Conservation (phyloP, 2,888 invertebrate species). For the Drosophila quinaria region DNA sequence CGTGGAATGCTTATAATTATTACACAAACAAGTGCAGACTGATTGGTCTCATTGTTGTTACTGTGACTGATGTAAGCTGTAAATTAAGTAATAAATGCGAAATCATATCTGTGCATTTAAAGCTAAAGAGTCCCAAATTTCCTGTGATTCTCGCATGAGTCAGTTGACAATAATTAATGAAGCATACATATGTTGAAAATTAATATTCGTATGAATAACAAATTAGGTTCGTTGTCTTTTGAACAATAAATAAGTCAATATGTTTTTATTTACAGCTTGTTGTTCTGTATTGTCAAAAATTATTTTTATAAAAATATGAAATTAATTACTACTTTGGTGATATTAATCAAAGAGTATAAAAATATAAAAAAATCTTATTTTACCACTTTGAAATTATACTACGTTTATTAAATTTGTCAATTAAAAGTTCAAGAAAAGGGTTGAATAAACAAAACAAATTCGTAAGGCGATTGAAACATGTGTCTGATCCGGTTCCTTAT, state of each 20-base stretch:
- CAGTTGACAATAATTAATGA: conserved; percentile 7
- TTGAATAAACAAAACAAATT: background rate
- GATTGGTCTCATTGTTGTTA: conserved; percentile 10
- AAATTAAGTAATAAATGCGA: conserved; percentile 18
- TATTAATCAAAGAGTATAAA: conserved; percentile 7
- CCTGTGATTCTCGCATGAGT: conserved; percentile 7
- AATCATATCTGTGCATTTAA: background rate
- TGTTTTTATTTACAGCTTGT: conserved; percentile 5
- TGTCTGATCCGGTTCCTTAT: background rate
- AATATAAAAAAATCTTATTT: conserved; percentile 3
- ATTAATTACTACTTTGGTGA: conserved; percentile 8
- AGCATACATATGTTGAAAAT: conserved; percentile 13
- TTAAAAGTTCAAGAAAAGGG: conserved; percentile 26
- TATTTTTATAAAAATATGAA: conserved; percentile 6
- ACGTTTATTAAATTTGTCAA: background rate
- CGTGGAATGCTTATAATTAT: conserved; percentile 3
- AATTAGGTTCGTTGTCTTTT: conserved; percentile 20
- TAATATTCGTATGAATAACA: conserved; percentile 8
- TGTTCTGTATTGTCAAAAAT: background rate
- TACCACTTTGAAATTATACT: conserved; percentile 2
- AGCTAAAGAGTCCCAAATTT: conserved; percentile 3
- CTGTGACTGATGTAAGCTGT: conserved; percentile 8
- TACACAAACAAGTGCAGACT: conserved; percentile 20
- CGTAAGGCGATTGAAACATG: background rate
- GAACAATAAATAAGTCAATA: conserved; percentile 18